These are phyloP conservation scores for Leptoteleia sp. DNA, from an alignment of 1,140 invertebrate genomes.

Conservation along the genomic window DNA sequence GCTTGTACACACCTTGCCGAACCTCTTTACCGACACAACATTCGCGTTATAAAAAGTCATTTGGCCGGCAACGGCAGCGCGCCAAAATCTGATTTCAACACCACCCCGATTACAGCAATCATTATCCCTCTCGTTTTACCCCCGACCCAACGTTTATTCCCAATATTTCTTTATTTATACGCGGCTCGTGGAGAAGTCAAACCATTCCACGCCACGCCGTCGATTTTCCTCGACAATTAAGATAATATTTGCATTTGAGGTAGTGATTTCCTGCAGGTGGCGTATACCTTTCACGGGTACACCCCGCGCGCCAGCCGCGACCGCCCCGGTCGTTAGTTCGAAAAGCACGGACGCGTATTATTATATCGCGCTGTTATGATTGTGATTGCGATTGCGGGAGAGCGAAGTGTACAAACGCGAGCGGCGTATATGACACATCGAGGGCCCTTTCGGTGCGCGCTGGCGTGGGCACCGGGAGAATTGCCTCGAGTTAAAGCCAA, in stretches of 20 bases:
- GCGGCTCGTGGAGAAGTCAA: constrained; percentile 18
- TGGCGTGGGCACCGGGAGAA: too few species aligned
- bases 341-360: constrained; percentile 55
- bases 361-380: constrained; percentile 55
- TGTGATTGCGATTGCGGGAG: constrained; percentile 43
- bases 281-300: constrained; percentile 33
- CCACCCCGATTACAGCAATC: constrained; percentile 14
- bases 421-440: constrained; percentile 79
- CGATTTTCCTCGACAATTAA: constrained; percentile 77
- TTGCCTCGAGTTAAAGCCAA: too few species aligned
- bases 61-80: not conserved
- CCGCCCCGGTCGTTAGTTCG: constrained; percentile 67
- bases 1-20: too few species aligned
- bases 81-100: constrained; percentile 22
- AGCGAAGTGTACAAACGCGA: constrained; percentile 60
- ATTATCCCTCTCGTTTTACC: constrained; percentile 5
- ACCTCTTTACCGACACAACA: constrained; percentile 1
- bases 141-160: constrained; percentile 14
- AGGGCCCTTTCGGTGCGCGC: too few species aligned
- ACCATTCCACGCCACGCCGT: constrained; percentile 38
- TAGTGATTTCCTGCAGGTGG: constrained; percentile 82
- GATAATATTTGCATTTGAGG: constrained; percentile 81
- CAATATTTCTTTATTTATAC: constrained; percentile 43
- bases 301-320: constrained; percentile 21
- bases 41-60: constrained; percentile 31